Evolutionary conservation across 2,888 invertebrate genomes (phyloP).

Genomic region (Dorcus parallelipipedus): DNA sequence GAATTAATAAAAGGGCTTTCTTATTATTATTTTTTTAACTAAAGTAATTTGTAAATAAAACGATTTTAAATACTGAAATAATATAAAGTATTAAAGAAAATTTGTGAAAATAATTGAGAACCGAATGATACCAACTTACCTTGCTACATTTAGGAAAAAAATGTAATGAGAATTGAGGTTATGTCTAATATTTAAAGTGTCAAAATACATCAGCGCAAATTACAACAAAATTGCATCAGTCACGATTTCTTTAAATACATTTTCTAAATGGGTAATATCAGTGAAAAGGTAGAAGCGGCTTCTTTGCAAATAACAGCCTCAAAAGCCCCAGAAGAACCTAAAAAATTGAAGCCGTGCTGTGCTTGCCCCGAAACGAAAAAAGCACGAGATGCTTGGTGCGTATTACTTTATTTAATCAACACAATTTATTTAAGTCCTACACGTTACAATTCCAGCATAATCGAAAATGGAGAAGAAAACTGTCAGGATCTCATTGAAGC

Average conservation of each 20-base stretch:
- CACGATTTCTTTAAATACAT: background rate
- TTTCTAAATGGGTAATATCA: conserved; percentile 54
- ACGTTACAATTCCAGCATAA: conserved; percentile 60
- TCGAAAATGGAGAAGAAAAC: conserved; percentile 88
- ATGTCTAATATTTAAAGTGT: background rate
- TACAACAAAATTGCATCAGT: background rate
- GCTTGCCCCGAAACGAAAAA: conserved; percentile 96
- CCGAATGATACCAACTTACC: background rate
- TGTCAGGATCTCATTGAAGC: conserved; percentile 89
- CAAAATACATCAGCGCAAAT: no score
- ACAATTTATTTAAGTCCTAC: background rate
- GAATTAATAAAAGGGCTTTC: no score
- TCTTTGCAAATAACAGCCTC: conserved; percentile 38
- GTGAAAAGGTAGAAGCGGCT: conserved; percentile 53
- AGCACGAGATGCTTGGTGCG: conserved; percentile 86
- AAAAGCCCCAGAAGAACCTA: conserved; percentile 51
- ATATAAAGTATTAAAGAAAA: no score
- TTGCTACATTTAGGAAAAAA: background rate
- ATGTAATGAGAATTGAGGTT: background rate
- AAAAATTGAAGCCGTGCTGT: conserved; percentile 91
- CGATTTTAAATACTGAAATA: no score
- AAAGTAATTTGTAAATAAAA: no score
- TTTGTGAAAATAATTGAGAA: no score
- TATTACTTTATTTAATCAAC: background rate
- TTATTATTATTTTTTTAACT: no score